These are phyloP conservation scores for Strix aluco DNA, from an alignment of 2,113 vertebrate genomes.

Conservation along the genomic window DNA sequence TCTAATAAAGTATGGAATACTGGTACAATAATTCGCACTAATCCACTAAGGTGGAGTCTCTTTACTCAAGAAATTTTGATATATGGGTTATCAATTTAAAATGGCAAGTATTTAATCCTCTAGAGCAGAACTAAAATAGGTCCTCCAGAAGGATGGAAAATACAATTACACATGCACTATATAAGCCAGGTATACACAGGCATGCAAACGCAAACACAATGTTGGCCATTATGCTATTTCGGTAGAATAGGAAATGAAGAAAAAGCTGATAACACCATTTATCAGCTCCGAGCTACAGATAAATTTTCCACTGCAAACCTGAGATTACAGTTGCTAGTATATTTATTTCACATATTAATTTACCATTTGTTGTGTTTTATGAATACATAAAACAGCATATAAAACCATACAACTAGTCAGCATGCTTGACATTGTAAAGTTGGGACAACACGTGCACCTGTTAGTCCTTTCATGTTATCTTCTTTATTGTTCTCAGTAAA, in stretches of 20 bases:
- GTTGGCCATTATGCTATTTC: background rate
- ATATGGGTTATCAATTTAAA: background rate
- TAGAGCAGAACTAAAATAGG: background rate
- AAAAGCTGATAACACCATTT: background rate
- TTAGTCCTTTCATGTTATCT: background rate
- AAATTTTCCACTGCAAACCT: background rate
- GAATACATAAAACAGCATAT: background rate
- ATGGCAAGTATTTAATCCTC: background rate
- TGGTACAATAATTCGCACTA: background rate
- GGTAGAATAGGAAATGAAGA: constrained; percentile 16
- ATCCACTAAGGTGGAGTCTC: background rate
- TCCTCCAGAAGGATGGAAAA: background rate
- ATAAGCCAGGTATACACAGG: background rate
- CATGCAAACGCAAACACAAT: background rate
- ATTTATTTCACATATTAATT: background rate
- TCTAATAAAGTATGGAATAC: background rate
- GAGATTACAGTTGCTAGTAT: background rate
- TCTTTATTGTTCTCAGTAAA: background rate
- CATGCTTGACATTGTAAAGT: background rate
- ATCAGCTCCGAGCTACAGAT: background rate
- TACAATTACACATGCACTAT: background rate
- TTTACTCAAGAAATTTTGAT: background rate
- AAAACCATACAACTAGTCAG: background rate
- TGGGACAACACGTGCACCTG: background rate
- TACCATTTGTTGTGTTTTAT: background rate